These are phyloP conservation scores for Caenorhabditis sp. DNA, from an alignment of 2,888 invertebrate genomes.

Conservation along the genomic window DNA sequence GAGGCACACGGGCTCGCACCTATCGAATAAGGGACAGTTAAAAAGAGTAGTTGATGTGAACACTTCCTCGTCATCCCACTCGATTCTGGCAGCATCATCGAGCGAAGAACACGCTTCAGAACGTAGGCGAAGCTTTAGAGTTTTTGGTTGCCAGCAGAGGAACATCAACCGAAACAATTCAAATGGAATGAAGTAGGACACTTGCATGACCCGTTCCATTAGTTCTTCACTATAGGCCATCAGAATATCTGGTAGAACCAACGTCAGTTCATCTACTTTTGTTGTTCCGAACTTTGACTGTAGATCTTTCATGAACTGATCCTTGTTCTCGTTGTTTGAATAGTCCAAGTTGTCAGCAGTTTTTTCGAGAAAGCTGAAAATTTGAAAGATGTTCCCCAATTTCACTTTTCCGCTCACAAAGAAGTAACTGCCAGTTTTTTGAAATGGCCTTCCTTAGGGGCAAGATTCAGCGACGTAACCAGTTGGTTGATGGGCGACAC, in stretches of 20 bases:
- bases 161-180: slow-evolving; percentile 46
- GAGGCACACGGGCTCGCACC: slow-evolving; percentile 27
- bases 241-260: slow-evolving; percentile 55
- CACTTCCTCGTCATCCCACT: slow-evolving; percentile 59
- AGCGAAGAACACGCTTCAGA: slow-evolving; percentile 42
- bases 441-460: slow-evolving; percentile 37
- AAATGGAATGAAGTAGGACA: slow-evolving; percentile 42
- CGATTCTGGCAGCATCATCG: slow-evolving; percentile 54
- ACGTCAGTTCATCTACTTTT: slow-evolving; percentile 36
- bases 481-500: neutral
- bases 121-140: slow-evolving; percentile 42
- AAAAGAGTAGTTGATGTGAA: slow-evolving; percentile 41
- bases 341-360: slow-evolving; percentile 51
- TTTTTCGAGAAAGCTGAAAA: slow-evolving; percentile 49
- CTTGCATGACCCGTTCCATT: slow-evolving; percentile 23
- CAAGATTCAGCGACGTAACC: slow-evolving; percentile 7
- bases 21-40: slow-evolving; percentile 29
- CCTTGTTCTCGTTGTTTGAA: neutral
- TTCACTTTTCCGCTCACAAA: slow-evolving; percentile 36
- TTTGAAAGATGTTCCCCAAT: neutral
- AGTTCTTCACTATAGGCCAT: slow-evolving; percentile 31
- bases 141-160: slow-evolving; percentile 44
- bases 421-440: slow-evolving; percentile 34
- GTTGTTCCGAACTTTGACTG: slow-evolving; percentile 38
- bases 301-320: slow-evolving; percentile 14